Evolutionary conservation across 2,797 vertebrate species (phyloP).

Genomic region (Platyrinchus mystaceus): DNA sequence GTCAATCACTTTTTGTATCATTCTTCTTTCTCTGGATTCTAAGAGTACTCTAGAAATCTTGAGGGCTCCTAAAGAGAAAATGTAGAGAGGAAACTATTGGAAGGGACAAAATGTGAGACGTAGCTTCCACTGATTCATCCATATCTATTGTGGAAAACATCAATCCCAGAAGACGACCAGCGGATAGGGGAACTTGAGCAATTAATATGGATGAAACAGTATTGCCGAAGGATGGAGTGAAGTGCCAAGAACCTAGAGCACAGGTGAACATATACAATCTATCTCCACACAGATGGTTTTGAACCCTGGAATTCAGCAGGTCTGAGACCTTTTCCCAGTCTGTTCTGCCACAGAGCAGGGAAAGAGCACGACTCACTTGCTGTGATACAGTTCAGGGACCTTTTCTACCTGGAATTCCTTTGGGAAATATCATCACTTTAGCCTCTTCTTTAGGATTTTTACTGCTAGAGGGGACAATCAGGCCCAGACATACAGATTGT

Average conservation of each 20-base stretch:
- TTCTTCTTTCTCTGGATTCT: not conserved
- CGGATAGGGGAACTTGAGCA: not conserved
- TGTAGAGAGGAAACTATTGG: not conserved
- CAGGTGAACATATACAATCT: not conserved
- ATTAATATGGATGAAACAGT: not conserved
- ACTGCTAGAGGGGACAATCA: not conserved
- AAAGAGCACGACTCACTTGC: not conserved
- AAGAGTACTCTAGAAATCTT: not conserved
- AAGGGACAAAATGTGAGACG: not conserved
- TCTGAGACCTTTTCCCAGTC: not conserved
- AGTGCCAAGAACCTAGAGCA: not conserved
- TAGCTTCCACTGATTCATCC: not conserved
- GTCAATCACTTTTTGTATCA: not conserved
- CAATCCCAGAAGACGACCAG: not conserved
- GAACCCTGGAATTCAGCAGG: not conserved
- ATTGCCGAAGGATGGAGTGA: not conserved
- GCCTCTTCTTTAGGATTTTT: not conserved
- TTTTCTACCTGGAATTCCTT: not conserved
- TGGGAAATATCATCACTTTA: not conserved
- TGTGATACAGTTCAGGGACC: not conserved
- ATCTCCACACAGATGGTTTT: not conserved
- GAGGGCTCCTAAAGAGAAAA: not conserved
- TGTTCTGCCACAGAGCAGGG: not conserved
- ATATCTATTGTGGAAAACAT: not conserved
- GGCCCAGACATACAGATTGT: constrained; percentile 1